Base-by-base conservation (phyloP, 2,113 vertebrate genomes). In the Clarias magur region DNA sequence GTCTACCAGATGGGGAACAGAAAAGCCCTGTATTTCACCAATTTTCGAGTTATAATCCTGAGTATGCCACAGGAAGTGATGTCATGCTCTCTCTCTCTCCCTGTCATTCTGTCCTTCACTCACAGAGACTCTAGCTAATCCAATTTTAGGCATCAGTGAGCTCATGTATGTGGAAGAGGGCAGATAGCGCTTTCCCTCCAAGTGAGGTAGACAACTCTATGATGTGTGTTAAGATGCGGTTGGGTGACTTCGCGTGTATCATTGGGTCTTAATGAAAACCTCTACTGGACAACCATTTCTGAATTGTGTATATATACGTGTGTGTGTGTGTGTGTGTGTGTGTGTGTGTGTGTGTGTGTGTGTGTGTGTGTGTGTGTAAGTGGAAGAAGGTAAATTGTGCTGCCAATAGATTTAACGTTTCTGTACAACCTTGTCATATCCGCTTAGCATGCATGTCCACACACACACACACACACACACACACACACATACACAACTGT, bases 251-350 rank as follows among this genome's bases (percentile, higher is more conserved):
- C 16, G 17, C 16, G 17, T 17, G n/a, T 67, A n/a, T 15, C 12
- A 67, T 27, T 12, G 65, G 65, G n/a, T 27, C n/a, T 67, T 67
- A 67, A 67, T 12, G 12, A 30, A 34, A 34, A 70, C 16, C 13
- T 70, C 30, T 34, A 70, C 27, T 70, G 65, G n/a, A 67, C n/a
- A 67, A 67, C 48, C 48, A 48, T 48, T 23, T 63, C 21, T 25
- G 21, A 23, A 23, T 79, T 84, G 42, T 78, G 48, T 82, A 60
- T 53, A 16, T 48, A 38, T 82, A 60, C n/a, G 21, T 82, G 80
- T 81, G 54, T 80, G 78, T 81, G 54, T 80, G 78, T 79, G 75
- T 79, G 75, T 79, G 75, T 79, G 42, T 78, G 75, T 62, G 30
- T 80, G 56, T 80, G 25, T 80, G 79, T 59, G 54, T 70, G 27